Percentiles rank a stretch among this genome's conserved stretches.
Evolutionary conservation across 1,140 invertebrate species (phyloP).

Genomic region (Mya arenaria): DNA sequence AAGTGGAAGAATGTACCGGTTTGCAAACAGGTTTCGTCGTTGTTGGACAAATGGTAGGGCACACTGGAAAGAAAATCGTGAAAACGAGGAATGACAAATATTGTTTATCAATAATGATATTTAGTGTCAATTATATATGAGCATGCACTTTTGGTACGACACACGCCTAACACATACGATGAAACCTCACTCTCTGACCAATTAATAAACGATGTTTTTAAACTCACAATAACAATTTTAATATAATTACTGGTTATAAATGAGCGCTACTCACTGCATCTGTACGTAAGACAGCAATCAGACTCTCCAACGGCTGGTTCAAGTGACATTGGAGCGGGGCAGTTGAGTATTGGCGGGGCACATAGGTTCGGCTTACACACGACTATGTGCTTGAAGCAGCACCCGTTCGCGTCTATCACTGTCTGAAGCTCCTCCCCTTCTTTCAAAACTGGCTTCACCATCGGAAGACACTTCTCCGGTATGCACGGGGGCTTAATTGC

Average conservation of each 20-base stretch:
- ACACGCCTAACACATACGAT: too few species aligned
- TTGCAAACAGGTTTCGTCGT: conserved; percentile 12
- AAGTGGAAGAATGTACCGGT: too few species aligned
- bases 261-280: conserved; percentile 51
- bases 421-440: conserved; percentile 22
- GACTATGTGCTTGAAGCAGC: conserved; percentile 23
- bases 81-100: too few species aligned
- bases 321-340: conserved; percentile 16
- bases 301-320: not conserved
- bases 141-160: too few species aligned
- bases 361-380: conserved; percentile 43
- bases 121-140: too few species aligned
- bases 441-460: conserved; percentile 10
- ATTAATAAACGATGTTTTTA: too few species aligned
- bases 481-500: too few species aligned
- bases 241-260: too few species aligned
- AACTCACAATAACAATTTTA: too few species aligned
- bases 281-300: conserved; percentile 46
- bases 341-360: not conserved
- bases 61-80: conserved; percentile 45
- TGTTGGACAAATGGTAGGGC: conserved; percentile 49
- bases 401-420: not conserved
- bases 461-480: too few species aligned
- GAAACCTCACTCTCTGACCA: too few species aligned
- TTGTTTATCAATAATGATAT: too few species aligned